These are phyloP conservation scores for Sarcophaga bullata DNA, from an alignment of 1,140 invertebrate species.

Conservation along the genomic window DNA sequence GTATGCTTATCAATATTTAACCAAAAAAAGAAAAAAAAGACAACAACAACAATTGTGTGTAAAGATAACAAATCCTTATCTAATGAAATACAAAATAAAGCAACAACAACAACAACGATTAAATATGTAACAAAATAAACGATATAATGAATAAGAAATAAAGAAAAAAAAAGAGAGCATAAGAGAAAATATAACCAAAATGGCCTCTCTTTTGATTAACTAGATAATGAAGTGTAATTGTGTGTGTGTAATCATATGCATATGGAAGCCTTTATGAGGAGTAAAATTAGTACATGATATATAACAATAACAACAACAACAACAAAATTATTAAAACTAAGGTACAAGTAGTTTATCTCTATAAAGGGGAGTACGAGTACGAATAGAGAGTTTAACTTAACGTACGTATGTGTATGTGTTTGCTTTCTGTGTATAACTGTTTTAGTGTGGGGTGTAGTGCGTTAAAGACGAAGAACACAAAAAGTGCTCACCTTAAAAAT, in stretches of 20 bases:
- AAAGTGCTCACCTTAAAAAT: no score
- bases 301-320: neutral
- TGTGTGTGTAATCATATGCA: neutral
- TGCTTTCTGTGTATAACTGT: neutral
- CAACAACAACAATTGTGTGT: neutral
- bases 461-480: no score
- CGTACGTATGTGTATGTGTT: neutral
- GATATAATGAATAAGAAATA: neutral
- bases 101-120: neutral
- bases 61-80: conserved; percentile 26
- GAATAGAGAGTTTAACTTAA: neutral
- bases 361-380: neutral
- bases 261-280: neutral
- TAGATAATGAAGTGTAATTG: neutral
- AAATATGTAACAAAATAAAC: neutral
- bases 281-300: conserved; percentile 2
- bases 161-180: neutral
- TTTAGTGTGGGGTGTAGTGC: neutral
- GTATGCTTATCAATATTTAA: conserved; percentile 5
- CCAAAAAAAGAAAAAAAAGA: neutral
- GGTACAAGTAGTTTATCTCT: neutral
- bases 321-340: neutral
- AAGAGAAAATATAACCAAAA: neutral
- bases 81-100: neutral
- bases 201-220: neutral